A percentile compares a stretch with the other conserved stretches of the same genome.
phyloP scores from a whole-genome alignment of 2,113 vertebrate species.

The Silurus asotus region DNA sequence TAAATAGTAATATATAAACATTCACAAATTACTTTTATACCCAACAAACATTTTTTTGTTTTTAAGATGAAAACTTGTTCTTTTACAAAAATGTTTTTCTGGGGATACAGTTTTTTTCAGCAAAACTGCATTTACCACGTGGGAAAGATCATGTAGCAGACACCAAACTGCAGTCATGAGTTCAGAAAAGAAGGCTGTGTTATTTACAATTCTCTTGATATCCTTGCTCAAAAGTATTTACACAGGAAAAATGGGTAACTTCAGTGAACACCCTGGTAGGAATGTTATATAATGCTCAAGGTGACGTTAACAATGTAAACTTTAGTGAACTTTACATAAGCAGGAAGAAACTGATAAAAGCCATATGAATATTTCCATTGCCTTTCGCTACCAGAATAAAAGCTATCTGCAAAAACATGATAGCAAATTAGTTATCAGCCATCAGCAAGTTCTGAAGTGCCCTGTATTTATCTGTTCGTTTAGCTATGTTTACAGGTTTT shows the following conservation, averaged over 20 bases:
- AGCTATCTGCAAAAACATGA: slow-evolving; percentile 21
- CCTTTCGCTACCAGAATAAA: slow-evolving; percentile 2
- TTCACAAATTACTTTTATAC: neutral
- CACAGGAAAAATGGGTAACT: neutral
- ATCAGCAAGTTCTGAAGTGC: neutral
- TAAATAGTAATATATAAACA: neutral
- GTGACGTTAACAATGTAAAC: slow-evolving; percentile 31
- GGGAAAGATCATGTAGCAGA: neutral
- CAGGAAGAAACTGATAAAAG: slow-evolving; percentile 36
- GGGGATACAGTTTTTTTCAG: neutral
- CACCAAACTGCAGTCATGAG: neutral
- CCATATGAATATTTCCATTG: slow-evolving; percentile 27
- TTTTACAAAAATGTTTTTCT: neutral
- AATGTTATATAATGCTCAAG: slow-evolving; percentile 24
- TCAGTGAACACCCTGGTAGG: slow-evolving; percentile 4
- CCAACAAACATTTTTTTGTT: neutral
- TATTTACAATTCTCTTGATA: neutral
- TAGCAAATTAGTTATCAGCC: slow-evolving; percentile 26
- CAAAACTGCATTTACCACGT: neutral
- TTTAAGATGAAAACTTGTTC: neutral
- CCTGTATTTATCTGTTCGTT: slow-evolving; percentile 17
- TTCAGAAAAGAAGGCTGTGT: neutral
- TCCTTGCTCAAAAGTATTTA: neutral
- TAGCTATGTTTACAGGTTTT: slow-evolving; percentile 11
- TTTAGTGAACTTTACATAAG: slow-evolving; percentile 1